Evolutionary conservation across 2,797 vertebrate species (phyloP).

Genomic region (Falco cherrug): DNA sequence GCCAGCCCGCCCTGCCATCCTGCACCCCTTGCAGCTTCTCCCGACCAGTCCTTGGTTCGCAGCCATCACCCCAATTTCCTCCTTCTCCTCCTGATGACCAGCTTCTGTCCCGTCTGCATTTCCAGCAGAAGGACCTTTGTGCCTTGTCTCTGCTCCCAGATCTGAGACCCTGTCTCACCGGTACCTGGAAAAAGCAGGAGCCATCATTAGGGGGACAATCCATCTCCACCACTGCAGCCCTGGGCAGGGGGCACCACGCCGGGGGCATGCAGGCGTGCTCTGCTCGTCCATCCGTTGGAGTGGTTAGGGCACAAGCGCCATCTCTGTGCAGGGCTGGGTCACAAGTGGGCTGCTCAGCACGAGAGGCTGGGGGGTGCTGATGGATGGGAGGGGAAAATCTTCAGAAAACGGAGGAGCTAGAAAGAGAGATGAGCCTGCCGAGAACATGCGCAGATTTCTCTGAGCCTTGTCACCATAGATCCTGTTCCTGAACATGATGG

Average conservation of each 20-base stretch:
- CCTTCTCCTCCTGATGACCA: not conserved
- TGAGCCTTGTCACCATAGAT: not conserved
- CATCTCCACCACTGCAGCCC: not conserved
- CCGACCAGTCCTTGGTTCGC: not conserved
- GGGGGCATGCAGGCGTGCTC: fast-evolving
- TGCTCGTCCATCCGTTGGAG: not conserved
- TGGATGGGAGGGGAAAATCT: not conserved
- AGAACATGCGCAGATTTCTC: not conserved
- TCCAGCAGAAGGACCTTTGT: not conserved
- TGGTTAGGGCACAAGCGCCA: fast-evolving
- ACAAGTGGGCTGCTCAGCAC: not conserved
- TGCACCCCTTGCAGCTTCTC: not conserved
- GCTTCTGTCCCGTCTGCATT: not conserved
- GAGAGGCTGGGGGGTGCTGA: not conserved
- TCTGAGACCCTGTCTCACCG: not conserved
- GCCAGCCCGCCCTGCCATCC: not conserved
- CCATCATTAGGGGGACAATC: not conserved
- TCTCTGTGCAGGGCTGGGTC: not conserved
- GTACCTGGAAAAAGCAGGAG: not conserved
- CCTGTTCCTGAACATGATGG: not conserved
- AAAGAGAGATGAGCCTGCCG: not conserved
- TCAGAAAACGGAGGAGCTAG: not conserved
- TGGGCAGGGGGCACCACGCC: fast-evolving
- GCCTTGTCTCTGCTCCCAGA: not conserved
- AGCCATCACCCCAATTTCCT: not conserved